Evolutionary conservation across 2,888 invertebrate species (phyloP).

Genomic region (Piscicola geometra): DNA sequence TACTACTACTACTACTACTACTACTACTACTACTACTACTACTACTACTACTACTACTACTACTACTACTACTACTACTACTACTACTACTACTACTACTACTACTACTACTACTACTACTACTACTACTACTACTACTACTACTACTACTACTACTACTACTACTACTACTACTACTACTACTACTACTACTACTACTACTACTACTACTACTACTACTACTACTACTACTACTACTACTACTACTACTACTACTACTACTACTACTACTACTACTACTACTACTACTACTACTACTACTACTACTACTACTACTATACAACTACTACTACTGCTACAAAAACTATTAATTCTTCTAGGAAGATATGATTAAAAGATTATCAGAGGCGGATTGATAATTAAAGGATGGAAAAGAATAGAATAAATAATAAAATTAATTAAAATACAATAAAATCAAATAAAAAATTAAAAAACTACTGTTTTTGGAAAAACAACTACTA

Average conservation of each 20-base stretch:
- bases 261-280: background rate
- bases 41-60: background rate
- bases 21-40: background rate
- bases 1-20: constrained; percentile 27
- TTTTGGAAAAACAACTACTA: too few species aligned
- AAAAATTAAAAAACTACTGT: too few species aligned
- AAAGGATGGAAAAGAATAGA: too few species aligned
- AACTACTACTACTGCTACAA: background rate
- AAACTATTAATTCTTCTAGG: background rate
- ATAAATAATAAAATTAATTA: too few species aligned
- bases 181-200: background rate
- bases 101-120: background rate
- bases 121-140: constrained; percentile 2
- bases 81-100: constrained; percentile 3
- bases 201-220: background rate
- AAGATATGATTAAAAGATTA: too few species aligned
- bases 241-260: background rate
- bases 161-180: background rate
- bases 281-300: background rate
- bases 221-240: background rate
- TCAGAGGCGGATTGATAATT: too few species aligned
- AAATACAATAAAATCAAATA: too few species aligned
- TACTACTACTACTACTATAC: background rate
- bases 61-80: background rate
- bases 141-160: background rate